Conservation (phyloP, 2,113 vertebrate species). For the Dasyornis broadbenti region DNA sequence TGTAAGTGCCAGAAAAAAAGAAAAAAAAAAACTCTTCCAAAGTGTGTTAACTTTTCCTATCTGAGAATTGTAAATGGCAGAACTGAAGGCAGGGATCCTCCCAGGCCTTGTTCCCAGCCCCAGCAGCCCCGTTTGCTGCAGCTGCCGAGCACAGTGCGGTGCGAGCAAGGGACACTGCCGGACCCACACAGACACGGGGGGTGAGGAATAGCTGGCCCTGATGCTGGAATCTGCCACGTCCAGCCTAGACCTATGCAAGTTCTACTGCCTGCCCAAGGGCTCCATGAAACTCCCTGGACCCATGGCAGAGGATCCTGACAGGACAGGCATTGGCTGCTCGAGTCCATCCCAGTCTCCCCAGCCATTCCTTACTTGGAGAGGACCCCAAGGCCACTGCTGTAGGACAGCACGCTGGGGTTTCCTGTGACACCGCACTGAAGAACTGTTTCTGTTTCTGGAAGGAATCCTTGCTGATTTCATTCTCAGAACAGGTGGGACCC, state of each 20-base stretch:
- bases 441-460: background rate
- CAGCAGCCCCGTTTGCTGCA: background rate
- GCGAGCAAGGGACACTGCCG: rapidly evolving
- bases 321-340: background rate
- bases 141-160: rapidly evolving
- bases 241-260: rapidly evolving
- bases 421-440: rapidly evolving
- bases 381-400: background rate
- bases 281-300: background rate
- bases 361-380: no score
- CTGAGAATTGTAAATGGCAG: conserved; percentile 61
- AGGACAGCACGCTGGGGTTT: background rate
- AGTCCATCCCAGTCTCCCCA: rapidly evolving
- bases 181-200: rapidly evolving
- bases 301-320: rapidly evolving
- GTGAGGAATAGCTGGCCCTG: background rate
- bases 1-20: conserved; percentile 70
- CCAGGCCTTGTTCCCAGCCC: background rate
- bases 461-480: rapidly evolving
- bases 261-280: background rate
- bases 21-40: conserved; percentile 57
- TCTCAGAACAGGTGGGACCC: background rate
- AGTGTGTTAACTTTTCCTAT: conserved; percentile 63
- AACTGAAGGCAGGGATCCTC: conserved; percentile 34
- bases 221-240: rapidly evolving